Evolutionary conservation across 2,888 invertebrate species (phyloP).

Genomic region (Amphipoea lucens): DNA sequence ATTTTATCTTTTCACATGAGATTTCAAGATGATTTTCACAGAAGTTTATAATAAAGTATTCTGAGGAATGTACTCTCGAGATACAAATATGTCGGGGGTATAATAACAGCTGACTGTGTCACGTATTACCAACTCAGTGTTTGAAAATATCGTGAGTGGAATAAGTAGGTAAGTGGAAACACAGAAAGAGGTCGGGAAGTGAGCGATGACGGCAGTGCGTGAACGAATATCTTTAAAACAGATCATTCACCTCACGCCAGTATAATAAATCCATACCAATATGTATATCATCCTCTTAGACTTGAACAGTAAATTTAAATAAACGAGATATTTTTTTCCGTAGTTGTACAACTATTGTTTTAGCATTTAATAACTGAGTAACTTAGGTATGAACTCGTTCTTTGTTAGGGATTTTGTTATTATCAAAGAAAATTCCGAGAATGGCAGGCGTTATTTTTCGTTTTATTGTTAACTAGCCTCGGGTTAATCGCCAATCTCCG

Average conservation of each 20-base stretch:
- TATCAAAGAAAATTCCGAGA: constrained; percentile 15
- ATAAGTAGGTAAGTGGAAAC: constrained; percentile 41
- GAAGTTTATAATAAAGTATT: constrained; percentile 49
- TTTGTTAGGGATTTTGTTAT: constrained; percentile 23
- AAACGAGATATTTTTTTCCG: neutral
- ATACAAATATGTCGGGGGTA: constrained; percentile 62
- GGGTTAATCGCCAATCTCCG: neutral
- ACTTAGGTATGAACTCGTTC: constrained; percentile 22
- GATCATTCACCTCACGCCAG: constrained; percentile 25
- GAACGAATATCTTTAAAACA: constrained; percentile 22
- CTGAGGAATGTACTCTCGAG: constrained; percentile 40
- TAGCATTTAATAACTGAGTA: constrained; percentile 52
- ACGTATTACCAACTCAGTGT: constrained; percentile 61
- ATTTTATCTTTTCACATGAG: constrained; percentile 53
- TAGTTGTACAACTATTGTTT: constrained; percentile 31
- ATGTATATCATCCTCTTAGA: neutral
- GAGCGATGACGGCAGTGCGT: constrained; percentile 18
- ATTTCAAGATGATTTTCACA: constrained; percentile 50
- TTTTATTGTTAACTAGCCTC: neutral
- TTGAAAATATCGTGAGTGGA: constrained; percentile 63
- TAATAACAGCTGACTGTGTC: constrained; percentile 57
- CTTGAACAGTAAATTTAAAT: neutral
- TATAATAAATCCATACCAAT: constrained; percentile 1
- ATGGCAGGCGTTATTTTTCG: neutral
- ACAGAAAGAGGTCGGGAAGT: constrained; percentile 27